Base-by-base conservation (phyloP, 2,797 vertebrate species). In the Lithobates pipiens region DNA sequence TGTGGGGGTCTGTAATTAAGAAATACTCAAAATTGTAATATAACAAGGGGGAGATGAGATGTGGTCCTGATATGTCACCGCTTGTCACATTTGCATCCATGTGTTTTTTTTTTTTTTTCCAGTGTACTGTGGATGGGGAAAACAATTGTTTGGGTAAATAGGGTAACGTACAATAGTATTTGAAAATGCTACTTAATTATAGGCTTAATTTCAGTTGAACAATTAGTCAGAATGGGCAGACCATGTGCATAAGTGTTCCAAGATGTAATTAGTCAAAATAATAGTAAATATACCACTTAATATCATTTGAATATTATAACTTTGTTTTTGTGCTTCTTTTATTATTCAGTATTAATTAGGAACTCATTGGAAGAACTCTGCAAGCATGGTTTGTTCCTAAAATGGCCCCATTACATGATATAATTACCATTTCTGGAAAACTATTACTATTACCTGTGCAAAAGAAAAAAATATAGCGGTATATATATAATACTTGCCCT, bases 1-100 rank as follows among this genome's bases (percentile, higher is more conserved):
- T 82, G 16, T 3, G 67, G 67, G 85, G 69, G 69, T 46, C 44
- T 83, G 61, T 83, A 87, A 83, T 87, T 87, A 87, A 63, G 69
- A 50, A 69, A 78, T 46, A 79, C 85, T 87, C 67, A 32, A 76
- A 86, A 77, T 32, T 83, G 75, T 68, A 78, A 78, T 74, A 42
- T 83, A 74, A 74, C 42, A 73, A 36, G 46, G 36, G 27, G 54
- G 57, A 34, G 29, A 83, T 42, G 29, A 74, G 13, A 75, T 74
- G 69, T 57, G 10, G 44, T 79, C 50, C 34, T 70, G 70, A 75
- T 15, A 75, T 68, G 69, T 39, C 34, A 44, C 46, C n/a, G 21
- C 77, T 54, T 78, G 54, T 78, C 74, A 78, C 69, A 57, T 27
- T 25, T n/a, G 21, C 13, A 27, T 23, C 13, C 67, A 50, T 21